These are phyloP conservation scores for Monodelphis domestica DNA, from an alignment of 2,797 vertebrate genomes.

Conservation along the genomic window DNA sequence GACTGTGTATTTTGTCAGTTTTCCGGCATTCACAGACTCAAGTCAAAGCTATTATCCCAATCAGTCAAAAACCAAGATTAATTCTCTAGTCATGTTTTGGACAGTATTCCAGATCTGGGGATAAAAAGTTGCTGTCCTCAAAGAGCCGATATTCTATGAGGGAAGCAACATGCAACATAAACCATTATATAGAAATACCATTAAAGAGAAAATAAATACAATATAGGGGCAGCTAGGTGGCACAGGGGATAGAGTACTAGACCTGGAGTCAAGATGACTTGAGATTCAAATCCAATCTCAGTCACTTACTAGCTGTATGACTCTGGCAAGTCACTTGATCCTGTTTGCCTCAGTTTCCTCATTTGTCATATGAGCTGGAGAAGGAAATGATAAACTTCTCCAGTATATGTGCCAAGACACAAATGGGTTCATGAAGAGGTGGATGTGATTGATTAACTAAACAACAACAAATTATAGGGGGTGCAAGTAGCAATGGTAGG, in stretches of 20 bases:
- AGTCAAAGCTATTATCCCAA: background rate
- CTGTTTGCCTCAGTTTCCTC: no score
- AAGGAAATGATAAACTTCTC: no score
- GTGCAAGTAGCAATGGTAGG: background rate
- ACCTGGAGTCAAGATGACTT: no score
- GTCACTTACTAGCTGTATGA: no score
- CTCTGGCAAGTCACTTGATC: no score
- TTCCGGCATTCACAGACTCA: no score
- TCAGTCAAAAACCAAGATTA: background rate
- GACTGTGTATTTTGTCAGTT: background rate
- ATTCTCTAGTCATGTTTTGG: background rate
- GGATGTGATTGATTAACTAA: no score
- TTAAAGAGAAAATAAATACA: background rate
- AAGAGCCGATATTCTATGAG: background rate
- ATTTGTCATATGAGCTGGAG: no score
- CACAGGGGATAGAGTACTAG: no score
- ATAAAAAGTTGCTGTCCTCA: background rate
- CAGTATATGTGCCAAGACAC: no score
- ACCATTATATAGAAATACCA: background rate
- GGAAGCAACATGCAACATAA: background rate
- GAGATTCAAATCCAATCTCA: no score
- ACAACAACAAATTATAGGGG: background rate
- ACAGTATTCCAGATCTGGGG: background rate
- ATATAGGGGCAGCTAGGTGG: background rate
- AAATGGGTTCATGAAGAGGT: no score